Percentiles rank a stretch among this genome's conserved stretches.
These are phyloP conservation scores for Ypsolopha scabrella DNA, from an alignment of 2,888 invertebrate genomes.

Conservation along the genomic window DNA sequence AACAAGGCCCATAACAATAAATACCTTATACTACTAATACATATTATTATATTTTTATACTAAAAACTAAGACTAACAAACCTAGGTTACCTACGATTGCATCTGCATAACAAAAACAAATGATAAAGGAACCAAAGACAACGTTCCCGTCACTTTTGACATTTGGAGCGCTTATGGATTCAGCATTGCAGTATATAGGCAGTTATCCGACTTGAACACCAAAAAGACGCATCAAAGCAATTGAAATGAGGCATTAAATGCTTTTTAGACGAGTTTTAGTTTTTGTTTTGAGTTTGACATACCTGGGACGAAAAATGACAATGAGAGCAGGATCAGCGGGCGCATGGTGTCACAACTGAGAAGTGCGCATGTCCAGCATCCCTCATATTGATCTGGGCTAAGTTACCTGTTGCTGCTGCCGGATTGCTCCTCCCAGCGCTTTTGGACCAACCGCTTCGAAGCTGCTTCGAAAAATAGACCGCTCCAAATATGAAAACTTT, in stretches of 20 bases:
- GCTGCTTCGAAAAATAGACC: neutral
- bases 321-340: slow-evolving; percentile 46
- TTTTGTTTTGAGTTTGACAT: slow-evolving; percentile 26
- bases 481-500: neutral
- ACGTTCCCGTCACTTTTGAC: neutral
- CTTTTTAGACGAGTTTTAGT: neutral
- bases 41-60: too few species aligned
- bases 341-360: slow-evolving; percentile 48
- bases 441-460: slow-evolving; percentile 10
- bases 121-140: slow-evolving; percentile 1
- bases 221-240: neutral
- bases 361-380: slow-evolving; percentile 58
- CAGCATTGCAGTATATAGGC: neutral
- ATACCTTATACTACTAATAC: too few species aligned
- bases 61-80: too few species aligned
- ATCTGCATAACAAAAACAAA: slow-evolving; percentile 2
- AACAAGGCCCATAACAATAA: too few species aligned
- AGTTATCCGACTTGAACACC: neutral
- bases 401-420: slow-evolving; percentile 56
- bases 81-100: too few species aligned
- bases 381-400: slow-evolving; percentile 45
- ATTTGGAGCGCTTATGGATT: neutral
- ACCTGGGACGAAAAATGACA: slow-evolving; percentile 51
- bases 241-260: neutral
- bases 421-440: slow-evolving; percentile 30